Evolutionary conservation across 2,797 vertebrate genomes (phyloP).

Genomic region (Luscinia megarhynchos): DNA sequence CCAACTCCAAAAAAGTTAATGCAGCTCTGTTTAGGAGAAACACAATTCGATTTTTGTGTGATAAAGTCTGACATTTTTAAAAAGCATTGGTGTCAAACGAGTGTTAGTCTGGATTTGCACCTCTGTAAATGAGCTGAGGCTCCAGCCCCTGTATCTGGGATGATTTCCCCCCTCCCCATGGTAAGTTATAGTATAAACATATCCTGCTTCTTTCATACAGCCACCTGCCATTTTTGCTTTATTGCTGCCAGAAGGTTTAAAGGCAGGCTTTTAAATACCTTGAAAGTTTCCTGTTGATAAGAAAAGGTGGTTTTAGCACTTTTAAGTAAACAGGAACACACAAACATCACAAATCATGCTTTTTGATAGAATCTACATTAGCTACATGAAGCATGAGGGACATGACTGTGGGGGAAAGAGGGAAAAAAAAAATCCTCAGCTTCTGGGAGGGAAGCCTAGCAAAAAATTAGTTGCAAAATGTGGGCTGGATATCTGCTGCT

Average conservation of each 20-base stretch:
- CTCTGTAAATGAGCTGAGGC: slow-evolving; percentile 1
- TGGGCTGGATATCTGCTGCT: background rate
- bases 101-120: background rate
- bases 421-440: background rate
- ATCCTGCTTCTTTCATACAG: slow-evolving; percentile 69
- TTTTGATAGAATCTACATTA: slow-evolving; percentile 74
- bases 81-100: background rate
- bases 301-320: slow-evolving; percentile 75
- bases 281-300: slow-evolving; percentile 80
- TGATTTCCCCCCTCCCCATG: background rate
- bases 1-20: background rate
- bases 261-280: slow-evolving; percentile 76
- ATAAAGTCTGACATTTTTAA: background rate
- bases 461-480: background rate
- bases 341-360: slow-evolving; percentile 73
- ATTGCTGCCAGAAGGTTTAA: slow-evolving; percentile 72
- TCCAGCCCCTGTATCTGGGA: background rate
- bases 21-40: background rate
- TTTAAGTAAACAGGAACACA: slow-evolving; percentile 72
- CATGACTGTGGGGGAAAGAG: background rate
- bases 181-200: slow-evolving; percentile 63
- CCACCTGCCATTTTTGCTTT: slow-evolving; percentile 76
- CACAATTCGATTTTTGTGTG: background rate
- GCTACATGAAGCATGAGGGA: slow-evolving; percentile 32
- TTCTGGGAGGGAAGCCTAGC: background rate